Percentiles rank a stretch among this genome's conserved stretches.
Evolutionary conservation across 2,888 invertebrate genomes (phyloP).

Genomic region (Sinopyrophorus schimmeli): DNA sequence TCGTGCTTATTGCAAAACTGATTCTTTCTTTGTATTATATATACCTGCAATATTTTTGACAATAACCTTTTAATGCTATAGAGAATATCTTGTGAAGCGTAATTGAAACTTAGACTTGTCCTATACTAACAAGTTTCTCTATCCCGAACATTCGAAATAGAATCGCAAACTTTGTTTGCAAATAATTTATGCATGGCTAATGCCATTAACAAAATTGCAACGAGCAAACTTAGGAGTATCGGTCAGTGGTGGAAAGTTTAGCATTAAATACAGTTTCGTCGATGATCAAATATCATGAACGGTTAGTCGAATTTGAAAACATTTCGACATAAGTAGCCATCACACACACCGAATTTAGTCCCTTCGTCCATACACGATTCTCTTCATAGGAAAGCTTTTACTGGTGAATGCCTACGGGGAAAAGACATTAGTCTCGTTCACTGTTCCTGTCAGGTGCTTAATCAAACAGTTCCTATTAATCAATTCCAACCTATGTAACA

Average conservation of each 20-base stretch:
- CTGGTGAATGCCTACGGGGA: constrained; percentile 34
- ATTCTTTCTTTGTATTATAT: too few species aligned
- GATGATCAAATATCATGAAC: too few species aligned
- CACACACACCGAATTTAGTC: constrained; percentile 21
- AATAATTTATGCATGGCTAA: constrained; percentile 13
- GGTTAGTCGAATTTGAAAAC: too few species aligned
- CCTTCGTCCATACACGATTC: constrained; percentile 17
- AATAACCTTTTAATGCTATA: too few species aligned
- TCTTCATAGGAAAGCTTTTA: constrained; percentile 22
- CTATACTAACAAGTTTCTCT: constrained; percentile 19
- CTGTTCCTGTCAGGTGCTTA: constrained; percentile 48
- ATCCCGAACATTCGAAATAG: constrained; percentile 8
- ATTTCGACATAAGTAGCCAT: too few species aligned
- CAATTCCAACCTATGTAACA: constrained; percentile 35
- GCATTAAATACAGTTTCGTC: too few species aligned
- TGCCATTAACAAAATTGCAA: constrained; percentile 4
- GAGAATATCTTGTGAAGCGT: constrained; percentile 11
- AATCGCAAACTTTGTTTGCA: constrained; percentile 11
- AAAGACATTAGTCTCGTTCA: constrained; percentile 49
- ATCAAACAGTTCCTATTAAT: constrained; percentile 50
- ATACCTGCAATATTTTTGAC: too few species aligned
- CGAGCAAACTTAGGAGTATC: constrained; percentile 1
- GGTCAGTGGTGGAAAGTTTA: too few species aligned
- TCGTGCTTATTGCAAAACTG: too few species aligned
- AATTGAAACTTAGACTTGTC: constrained; percentile 15